Evolutionary conservation across 2,888 invertebrate species (phyloP).

Genomic region (Mythimna pallens): DNA sequence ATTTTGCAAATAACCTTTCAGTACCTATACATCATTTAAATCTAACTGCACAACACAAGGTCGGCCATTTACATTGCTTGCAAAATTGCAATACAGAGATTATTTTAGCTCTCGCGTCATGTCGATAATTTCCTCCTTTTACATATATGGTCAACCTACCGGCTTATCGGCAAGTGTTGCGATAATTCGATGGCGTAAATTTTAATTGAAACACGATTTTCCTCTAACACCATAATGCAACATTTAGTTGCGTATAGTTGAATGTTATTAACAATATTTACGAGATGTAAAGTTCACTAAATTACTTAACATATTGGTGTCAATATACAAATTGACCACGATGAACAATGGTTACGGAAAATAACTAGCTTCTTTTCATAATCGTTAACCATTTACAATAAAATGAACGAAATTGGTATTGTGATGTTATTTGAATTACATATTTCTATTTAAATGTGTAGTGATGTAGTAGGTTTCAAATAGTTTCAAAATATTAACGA

Average conservation of each 20-base stretch:
- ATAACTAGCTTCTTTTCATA: neutral
- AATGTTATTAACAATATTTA: conserved; percentile 25
- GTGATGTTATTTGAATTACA: neutral
- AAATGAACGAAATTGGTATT: neutral
- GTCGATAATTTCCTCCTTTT: conserved; percentile 56
- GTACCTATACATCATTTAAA: conserved; percentile 31
- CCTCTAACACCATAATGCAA: conserved; percentile 18
- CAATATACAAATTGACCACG: neutral
- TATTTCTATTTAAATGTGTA: neutral
- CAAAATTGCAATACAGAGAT: conserved; percentile 36
- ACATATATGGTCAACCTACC: conserved; percentile 36
- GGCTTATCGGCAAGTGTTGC: conserved; percentile 37
- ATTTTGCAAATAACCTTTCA: conserved; percentile 13
- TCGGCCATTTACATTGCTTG: conserved; percentile 52
- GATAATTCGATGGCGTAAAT: conserved; percentile 36
- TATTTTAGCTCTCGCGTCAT: conserved; percentile 57
- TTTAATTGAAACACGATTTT: conserved; percentile 40
- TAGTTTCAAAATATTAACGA: neutral
- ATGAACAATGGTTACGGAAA: neutral
- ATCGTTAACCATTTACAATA: neutral
- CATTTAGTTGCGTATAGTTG: conserved; percentile 6
- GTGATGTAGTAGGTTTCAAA: neutral
- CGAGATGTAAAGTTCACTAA: neutral
- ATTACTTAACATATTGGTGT: conserved; percentile 1
- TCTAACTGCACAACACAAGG: conserved; percentile 60